Evolutionary conservation across 2,113 vertebrate genomes (phyloP), one percentile per base, ranked within the genome.

Genomic region (Actenoides hombroni): DNA sequence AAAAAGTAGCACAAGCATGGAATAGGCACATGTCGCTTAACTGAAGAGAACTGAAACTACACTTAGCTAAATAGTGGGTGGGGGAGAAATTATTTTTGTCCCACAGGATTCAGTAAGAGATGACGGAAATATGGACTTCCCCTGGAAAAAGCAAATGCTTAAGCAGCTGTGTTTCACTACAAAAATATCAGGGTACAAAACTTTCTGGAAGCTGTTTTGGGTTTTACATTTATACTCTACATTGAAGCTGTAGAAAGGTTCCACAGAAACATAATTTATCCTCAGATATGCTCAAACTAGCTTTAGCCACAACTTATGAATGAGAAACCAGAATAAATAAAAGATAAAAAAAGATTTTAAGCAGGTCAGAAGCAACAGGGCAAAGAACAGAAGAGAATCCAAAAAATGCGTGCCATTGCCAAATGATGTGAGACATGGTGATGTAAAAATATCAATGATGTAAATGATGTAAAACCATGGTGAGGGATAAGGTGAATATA

Each of bases 71-170:
- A 95, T 39, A 96, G 95, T 93, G 96, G 95, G 92, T 85, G 88
- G 91, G 78, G 83, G 59, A 92, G 63, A 96, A 91, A 84, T 92
- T 96, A 96, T 96, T 97, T 96, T 95, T 94, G 88, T 96, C 90
- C 95, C 95, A 94, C 65, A 94, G 94, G 88, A 97, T 92, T 95
- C 86, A 89, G 83, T 73, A 94, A 94, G 65, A 79, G 88, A 96
- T 94, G 95, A 95, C 74, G 69, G 92, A 97, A 97, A 94, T 40
- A 93, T 87, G 83, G 95, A 97, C 95, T 96, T 96, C 95, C 96
- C 94, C 86, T 94, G 94, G 88, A 96, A 95, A 95, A 96, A 88
- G n/a, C 70, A 94, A 97, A 95, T 54, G 53, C 74, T 88, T 76
- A 84, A 81, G 85, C 90, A 95, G 83, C 76, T 96, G 90, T 67